Evolutionary conservation across 2,113 vertebrate species (phyloP).

Genomic region (Festucalex cinctus): DNA sequence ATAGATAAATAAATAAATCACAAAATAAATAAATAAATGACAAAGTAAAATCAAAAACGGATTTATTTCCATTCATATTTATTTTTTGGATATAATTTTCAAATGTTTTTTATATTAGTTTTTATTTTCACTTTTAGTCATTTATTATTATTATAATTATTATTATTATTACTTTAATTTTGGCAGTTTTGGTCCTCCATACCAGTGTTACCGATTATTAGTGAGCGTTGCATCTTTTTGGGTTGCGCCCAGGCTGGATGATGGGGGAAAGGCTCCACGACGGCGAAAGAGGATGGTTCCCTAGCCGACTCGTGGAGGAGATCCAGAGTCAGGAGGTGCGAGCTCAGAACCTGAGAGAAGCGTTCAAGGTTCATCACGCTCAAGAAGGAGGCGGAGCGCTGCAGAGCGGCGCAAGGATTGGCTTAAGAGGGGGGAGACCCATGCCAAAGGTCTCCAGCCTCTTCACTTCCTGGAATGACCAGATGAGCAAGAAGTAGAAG

Average conservation of each 20-base stretch:
- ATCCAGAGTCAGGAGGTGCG: slow-evolving; percentile 90
- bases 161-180: too few relatives aligned
- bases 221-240: background rate
- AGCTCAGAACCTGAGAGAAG: slow-evolving; percentile 91
- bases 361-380: slow-evolving; percentile 86
- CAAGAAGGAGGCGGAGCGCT: slow-evolving; percentile 72
- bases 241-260: slow-evolving; percentile 83
- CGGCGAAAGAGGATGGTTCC: slow-evolving; percentile 96
- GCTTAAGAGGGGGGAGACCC: slow-evolving; percentile 50
- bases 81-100: too few relatives aligned
- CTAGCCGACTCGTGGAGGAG: slow-evolving; percentile 85
- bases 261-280: slow-evolving; percentile 92
- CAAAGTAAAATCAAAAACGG: too few relatives aligned
- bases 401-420: slow-evolving; percentile 29
- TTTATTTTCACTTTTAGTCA: too few relatives aligned
- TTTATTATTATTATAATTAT: too few relatives aligned
- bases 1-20: too few relatives aligned
- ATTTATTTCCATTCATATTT: too few relatives aligned
- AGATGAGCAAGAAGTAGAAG: slow-evolving; percentile 19
- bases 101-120: too few relatives aligned
- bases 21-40: too few relatives aligned
- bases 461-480: slow-evolving; percentile 41
- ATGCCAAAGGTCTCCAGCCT: slow-evolving; percentile 41
- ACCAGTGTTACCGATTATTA: background rate
- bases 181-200: too few relatives aligned